Conservation (phyloP, 2,888 invertebrate species). For the Eustalomyia histrio region DNA sequence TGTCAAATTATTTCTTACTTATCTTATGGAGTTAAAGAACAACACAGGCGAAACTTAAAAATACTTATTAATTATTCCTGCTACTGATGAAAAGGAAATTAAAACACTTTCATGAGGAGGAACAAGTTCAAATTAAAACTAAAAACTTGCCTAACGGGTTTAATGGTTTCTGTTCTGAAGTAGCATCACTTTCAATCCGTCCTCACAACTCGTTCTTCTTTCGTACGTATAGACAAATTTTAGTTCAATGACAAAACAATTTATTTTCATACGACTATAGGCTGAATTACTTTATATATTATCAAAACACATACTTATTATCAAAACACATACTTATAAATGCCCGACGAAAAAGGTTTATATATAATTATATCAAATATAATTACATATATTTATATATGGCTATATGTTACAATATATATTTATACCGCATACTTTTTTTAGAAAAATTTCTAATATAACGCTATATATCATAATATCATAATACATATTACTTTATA, state of each 20-base stretch:
- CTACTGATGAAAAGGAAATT: conserved; percentile 23
- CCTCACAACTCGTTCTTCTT: conserved; percentile 43
- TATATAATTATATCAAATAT: no score
- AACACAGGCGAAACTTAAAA: background rate
- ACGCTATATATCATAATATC: no score
- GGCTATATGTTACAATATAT: no score
- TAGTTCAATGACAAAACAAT: conserved; percentile 57
- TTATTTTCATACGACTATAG: conserved; percentile 32
- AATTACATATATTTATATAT: no score
- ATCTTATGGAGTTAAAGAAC: background rate
- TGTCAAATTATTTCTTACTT: no score
- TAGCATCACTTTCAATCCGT: conserved; percentile 19
- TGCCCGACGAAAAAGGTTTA: no score
- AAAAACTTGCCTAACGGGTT: conserved; percentile 56
- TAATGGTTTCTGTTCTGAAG: conserved; percentile 22
- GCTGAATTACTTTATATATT: background rate
- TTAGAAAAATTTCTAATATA: no score
- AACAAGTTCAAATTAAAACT: conserved; percentile 8
- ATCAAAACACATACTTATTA: no score
- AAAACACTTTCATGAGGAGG: conserved; percentile 7
- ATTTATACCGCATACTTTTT: no score
- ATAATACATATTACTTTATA: no score
- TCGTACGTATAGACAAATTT: conserved; percentile 47
- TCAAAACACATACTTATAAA: no score
- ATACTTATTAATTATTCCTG: background rate